Evolutionary conservation across 1,140 invertebrate species (phyloP).

Genomic region (Brachionus asplanchnoidis): DNA sequence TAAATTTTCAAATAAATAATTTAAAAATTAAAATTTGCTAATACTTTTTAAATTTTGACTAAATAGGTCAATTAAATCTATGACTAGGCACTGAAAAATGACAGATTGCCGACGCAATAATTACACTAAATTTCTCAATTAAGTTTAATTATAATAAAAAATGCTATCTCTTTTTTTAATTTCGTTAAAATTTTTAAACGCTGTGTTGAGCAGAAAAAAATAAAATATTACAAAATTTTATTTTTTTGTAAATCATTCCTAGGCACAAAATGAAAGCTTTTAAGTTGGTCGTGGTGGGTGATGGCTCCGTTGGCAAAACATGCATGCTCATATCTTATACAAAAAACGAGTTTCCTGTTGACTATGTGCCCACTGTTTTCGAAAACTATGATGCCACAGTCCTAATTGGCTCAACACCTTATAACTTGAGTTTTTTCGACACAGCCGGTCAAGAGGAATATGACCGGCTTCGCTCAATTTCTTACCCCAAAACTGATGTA

Average conservation of each 20-base stretch:
- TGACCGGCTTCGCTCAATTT: slow-evolving; percentile 80
- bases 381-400: slow-evolving; percentile 98
- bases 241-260: neutral
- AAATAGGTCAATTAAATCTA: neutral
- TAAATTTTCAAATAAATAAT: neutral
- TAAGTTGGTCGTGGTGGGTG: slow-evolving; percentile 50
- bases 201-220: slow-evolving; percentile 3
- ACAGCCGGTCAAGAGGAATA: slow-evolving; percentile 78
- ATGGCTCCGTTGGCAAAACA: slow-evolving; percentile 52
- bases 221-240: neutral
- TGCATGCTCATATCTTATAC: slow-evolving; percentile 49
- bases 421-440: slow-evolving; percentile 74
- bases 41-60: neutral
- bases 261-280: neutral
- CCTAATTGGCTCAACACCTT: slow-evolving; percentile 96
- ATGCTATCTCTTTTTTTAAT: slow-evolving; percentile 1
- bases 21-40: neutral
- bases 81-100: neutral
- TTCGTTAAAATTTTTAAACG: slow-evolving; percentile 5
- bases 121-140: neutral
- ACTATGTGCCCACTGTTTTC: slow-evolving; percentile 62
- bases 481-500: slow-evolving; percentile 95
- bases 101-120: neutral
- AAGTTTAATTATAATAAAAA: slow-evolving; percentile 21
- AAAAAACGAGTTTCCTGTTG: slow-evolving; percentile 48